phyloP scores from a whole-genome alignment of 1,140 invertebrate species.

The Heliconius melpomene region DNA sequence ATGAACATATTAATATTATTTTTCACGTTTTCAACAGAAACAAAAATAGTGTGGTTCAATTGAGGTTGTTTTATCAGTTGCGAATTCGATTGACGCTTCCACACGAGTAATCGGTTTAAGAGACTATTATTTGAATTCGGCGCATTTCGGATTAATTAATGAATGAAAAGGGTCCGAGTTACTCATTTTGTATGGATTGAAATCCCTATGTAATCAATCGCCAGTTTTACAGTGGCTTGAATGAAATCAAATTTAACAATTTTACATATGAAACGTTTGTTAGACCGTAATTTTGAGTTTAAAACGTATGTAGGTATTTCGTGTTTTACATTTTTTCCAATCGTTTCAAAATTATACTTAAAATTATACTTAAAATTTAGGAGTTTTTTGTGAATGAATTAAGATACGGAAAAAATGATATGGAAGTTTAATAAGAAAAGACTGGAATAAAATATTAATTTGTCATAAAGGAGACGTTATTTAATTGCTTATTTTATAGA shows the following conservation, averaged over 20 bases:
- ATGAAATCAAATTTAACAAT: conserved; percentile 8
- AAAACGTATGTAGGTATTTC: background rate
- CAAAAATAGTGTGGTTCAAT: conserved; percentile 4
- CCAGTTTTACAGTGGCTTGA: conserved; percentile 39
- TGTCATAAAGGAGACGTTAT: no score
- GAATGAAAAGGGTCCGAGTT: conserved; percentile 75
- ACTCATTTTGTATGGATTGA: conserved; percentile 66
- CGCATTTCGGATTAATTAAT: conserved; percentile 75
- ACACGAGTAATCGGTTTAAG: conserved; percentile 72
- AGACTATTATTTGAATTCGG: conserved; percentile 73
- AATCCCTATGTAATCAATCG: conserved; percentile 58
- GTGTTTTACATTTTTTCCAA: background rate
- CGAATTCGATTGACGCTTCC: conserved; percentile 63
- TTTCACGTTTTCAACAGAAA: background rate
- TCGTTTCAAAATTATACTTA: no score
- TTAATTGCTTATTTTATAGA: no score
- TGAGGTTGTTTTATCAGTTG: conserved; percentile 47
- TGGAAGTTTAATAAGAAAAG: no score
- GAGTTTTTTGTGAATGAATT: no score
- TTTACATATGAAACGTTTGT: conserved; percentile 9
- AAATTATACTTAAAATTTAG: no score
- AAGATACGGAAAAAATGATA: no score
- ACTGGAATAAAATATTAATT: no score
- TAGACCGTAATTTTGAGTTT: background rate
- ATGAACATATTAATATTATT: background rate